Evolutionary conservation across 2,888 invertebrate genomes (phyloP).

Genomic region (Sussaba pulchella): DNA sequence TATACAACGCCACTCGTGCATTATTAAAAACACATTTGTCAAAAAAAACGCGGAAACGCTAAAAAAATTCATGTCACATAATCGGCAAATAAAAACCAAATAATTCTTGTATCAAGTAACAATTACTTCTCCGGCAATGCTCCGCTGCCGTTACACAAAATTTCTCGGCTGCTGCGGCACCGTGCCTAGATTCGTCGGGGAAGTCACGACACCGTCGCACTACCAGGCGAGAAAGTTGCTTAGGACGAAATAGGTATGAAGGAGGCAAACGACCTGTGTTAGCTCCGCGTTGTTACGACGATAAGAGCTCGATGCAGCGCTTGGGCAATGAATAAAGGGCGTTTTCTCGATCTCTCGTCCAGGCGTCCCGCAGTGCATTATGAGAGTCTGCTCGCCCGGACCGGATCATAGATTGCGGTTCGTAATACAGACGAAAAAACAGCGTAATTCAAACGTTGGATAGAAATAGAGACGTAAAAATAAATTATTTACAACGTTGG

Average conservation of each 20-base stretch:
- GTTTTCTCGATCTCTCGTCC: neutral
- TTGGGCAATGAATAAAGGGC: slow-evolving; percentile 38
- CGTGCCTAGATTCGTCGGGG: slow-evolving; percentile 31
- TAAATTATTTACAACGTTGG: slow-evolving; percentile 35
- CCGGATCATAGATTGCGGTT: neutral
- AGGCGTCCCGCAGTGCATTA: neutral
- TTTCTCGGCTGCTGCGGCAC: slow-evolving; percentile 30
- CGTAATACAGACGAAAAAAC: neutral
- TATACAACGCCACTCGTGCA: too few relatives aligned
- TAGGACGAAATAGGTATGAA: slow-evolving; percentile 35
- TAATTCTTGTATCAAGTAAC: too few relatives aligned
- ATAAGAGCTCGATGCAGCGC: slow-evolving; percentile 44
- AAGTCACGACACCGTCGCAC: slow-evolving; percentile 32
- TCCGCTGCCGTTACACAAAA: too few relatives aligned
- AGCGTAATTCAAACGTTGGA: slow-evolving; percentile 4
- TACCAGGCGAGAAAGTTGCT: slow-evolving; percentile 59
- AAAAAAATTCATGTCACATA: too few relatives aligned
- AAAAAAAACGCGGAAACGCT: too few relatives aligned
- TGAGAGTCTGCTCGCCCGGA: slow-evolving; percentile 7
- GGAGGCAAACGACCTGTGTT: slow-evolving; percentile 33
- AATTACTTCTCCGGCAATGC: too few relatives aligned
- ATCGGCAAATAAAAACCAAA: too few relatives aligned
- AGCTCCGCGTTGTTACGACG: slow-evolving; percentile 41
- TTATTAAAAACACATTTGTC: too few relatives aligned
- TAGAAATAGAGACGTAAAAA: slow-evolving; percentile 8